Evolutionary conservation across 2,888 invertebrate species (phyloP).

Genomic region (Chloroclystis v-ata): DNA sequence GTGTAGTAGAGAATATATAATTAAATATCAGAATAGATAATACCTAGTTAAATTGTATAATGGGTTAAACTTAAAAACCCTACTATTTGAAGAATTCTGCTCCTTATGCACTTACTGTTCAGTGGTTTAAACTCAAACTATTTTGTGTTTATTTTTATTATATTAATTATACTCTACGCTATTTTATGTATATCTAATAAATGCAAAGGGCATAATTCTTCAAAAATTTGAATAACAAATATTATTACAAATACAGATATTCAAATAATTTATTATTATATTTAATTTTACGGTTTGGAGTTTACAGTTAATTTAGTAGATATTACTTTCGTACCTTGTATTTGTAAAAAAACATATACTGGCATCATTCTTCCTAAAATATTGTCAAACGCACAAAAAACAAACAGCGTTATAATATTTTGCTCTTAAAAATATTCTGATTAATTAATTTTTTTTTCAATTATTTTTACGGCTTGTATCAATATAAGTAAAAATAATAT

Average conservation of each 20-base stretch:
- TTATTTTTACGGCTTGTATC: no score
- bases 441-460: no score
- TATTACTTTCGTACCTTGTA: no score
- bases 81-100: constrained; percentile 61
- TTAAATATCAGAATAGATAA: constrained; percentile 43
- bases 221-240: constrained; percentile 35
- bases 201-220: constrained; percentile 56
- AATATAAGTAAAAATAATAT: no score
- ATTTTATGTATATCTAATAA: not conserved
- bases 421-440: no score
- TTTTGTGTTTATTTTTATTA: no score
- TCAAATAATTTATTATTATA: not conserved
- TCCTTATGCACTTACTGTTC: constrained; percentile 45
- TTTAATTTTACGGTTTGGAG: no score
- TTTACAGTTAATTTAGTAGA: no score
- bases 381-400: constrained; percentile 71
- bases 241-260: constrained; percentile 43
- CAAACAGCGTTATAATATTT: no score
- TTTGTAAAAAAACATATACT: constrained; percentile 29
- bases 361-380: constrained; percentile 54
- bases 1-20: constrained; percentile 52
- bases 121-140: no score
- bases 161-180: not conserved
- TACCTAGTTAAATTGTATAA: constrained; percentile 38
- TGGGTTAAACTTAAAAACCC: constrained; percentile 42